Base-by-base conservation (phyloP, 2,797 vertebrate species). In the Typhlichthys subterraneus region DNA sequence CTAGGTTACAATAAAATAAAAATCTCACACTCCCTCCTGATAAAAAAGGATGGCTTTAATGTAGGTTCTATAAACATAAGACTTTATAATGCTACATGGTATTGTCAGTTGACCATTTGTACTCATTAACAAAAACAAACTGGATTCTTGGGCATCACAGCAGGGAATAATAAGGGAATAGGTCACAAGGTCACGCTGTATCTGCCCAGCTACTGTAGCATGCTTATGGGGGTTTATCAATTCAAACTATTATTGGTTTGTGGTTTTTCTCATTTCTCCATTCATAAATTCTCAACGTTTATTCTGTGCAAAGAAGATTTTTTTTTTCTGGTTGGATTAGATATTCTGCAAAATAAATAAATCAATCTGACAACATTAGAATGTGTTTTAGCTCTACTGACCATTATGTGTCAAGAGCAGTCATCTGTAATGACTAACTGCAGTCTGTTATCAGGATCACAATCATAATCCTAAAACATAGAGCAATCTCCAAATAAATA, bases 71-170 rank as follows among this genome's bases (percentile, higher is more conserved):
- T 45, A 55, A 58, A 48, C 17, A 63, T 48, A 61, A 13, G 54
- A 73, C 42, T 61, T 73, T 66, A 59, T 11, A 70, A 51, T 79
- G 86, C 83, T 88, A 85, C 85, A 84, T 42, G 38, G 38, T 42
- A 42, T 42, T 10, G 7, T 42, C 38, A 42, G 38, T 42, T 9
- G 9, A 42, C 38, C 38, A 42, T 42, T 42, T 42, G 9, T 42
- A 42, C 38, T 42, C 7, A 42, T 42, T 42, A 42, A 53, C 19
- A 19, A 70, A 65, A 72, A 46, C 59, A 57, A 31, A 47, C 65
- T 57, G 47, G 51, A 72, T 53, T 61, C 51, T 72, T 14, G 45
- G 55, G 52, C 59, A 53, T 53, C 56, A 14, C 3, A 1, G 64
- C 53, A 72, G 53, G 33, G 45, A 42, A 59, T 48, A 52, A 45